These are phyloP conservation scores for Quadroppia sp. DNA, from an alignment of 2,888 invertebrate genomes.

Conservation along the genomic window DNA sequence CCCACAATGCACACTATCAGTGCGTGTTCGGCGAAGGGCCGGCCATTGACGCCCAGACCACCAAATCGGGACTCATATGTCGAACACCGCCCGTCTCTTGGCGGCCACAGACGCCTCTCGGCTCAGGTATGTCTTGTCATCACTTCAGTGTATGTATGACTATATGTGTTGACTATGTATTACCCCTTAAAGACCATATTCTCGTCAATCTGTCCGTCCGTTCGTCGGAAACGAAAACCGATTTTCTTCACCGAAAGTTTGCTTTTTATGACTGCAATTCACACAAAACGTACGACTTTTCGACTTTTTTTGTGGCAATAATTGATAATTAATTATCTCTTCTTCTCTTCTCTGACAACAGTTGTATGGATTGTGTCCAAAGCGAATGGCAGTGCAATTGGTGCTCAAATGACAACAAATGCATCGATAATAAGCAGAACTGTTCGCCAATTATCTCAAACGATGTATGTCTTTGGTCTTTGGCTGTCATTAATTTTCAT, in stretches of 20 bases:
- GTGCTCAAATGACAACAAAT: conserved; percentile 95
- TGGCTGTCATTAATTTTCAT: neutral
- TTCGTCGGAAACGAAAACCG: conserved; percentile 88
- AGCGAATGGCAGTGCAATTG: conserved; percentile 95
- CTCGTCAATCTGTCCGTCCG: conserved; percentile 78
- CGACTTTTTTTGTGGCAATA: conserved; percentile 26
- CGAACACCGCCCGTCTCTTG: conserved; percentile 65
- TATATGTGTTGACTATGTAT: no score
- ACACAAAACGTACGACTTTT: conserved; percentile 60
- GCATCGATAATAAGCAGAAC: conserved; percentile 55
- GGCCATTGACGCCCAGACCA: conserved; percentile 81
- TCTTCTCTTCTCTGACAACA: conserved; percentile 43
- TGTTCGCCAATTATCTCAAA: conserved; percentile 22
- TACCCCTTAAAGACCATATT: conserved; percentile 69
- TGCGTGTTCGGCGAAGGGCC: conserved; percentile 86
- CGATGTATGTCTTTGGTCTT: conserved; percentile 15
- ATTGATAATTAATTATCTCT: conserved; percentile 15
- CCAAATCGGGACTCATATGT: conserved; percentile 76
- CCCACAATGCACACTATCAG: conserved; percentile 81
- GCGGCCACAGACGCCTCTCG: conserved; percentile 48
- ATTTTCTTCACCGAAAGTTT: conserved; percentile 86
- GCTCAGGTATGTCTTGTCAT: conserved; percentile 48
- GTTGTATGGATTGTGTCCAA: conserved; percentile 63
- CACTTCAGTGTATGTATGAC: no score
- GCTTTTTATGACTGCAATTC: conserved; percentile 82